Evolutionary conservation across 2,113 vertebrate genomes (phyloP), one percentile per base, ranked within the genome.

Genomic region (Prietella phreatophila): DNA sequence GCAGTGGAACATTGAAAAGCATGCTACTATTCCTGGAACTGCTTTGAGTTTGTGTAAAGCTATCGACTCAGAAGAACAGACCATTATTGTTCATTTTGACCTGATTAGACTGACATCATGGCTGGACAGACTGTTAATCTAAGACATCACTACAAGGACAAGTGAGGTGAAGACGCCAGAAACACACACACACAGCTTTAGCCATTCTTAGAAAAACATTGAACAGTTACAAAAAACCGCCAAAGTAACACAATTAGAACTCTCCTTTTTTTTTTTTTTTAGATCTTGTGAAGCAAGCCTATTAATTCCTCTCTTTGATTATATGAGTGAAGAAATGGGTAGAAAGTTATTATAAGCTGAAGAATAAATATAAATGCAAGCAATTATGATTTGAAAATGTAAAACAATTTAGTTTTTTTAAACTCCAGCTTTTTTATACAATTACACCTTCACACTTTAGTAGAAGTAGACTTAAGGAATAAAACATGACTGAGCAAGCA

Each of bases 121-220:
- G 50, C 89, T 88, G 60, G 90, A 79, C 93, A 94, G 94, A 92
- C 91, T 92, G 93, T 91, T 95, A 94, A 96, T 95, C 93, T 93
- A 87, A 85, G 86, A 91, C 87, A 86, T 79, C 82, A 91, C 50
- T 17, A 8, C 67, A 89, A 89, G 56, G 78, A 15, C 85, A 79
- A 1, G 36, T 30, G 47, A 86, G 71, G 30, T 85, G 80, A 73
- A 53, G 58, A 67, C 47, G 79, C 53, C 36, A 19, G 53, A 85
- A 85, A 47, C 27, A 50, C 47, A 50, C 47, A 89, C 87, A 91
- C 36, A 0, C 42, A 15, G 20, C 75, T n/a, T 78, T 47, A 78
- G 13, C 27, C 47, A n/a, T 53, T n/a, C 25, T 78, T 53, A 53
- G 10, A n/a, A 53, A 55, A 30, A 27, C 50, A n/a, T 17, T 55